Evolutionary conservation across 2,888 invertebrate species (phyloP), one percentile per base, ranked within the genome.

Genomic region (Morpho helenor): DNA sequence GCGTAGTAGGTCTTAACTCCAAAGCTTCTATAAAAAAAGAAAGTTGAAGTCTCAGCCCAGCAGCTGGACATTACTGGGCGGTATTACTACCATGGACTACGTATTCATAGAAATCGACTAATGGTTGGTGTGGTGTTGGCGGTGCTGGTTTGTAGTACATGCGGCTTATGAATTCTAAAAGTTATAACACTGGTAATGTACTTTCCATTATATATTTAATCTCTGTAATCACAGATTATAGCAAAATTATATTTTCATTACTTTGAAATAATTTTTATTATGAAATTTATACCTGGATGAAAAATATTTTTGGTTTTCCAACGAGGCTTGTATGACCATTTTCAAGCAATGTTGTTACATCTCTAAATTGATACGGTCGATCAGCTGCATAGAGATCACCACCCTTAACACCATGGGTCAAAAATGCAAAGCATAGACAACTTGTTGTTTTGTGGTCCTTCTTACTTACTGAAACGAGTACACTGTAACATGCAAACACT

Each of bases 281-380:
- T 16, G 16, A 31, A 49, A 40, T 7, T 16, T 39, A 8, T 46
- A 79, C 80, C 76, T 84, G 83, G 40, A 85, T 66, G 47, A 85
- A 76, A 57, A 84, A 77, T 44, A 85, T 65, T 57, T 85, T 85
- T 3, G 85, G 85, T 47, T 79, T 82, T 42, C 73, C 76, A 2
- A 76, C 72, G 31, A 82, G 69, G 1, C 71, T 68, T 8, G 60
- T 56, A 55, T 77, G 67, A 0, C 68, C 68, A 31, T 70, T 65
- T 61, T 79, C 77, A 46, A 84, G 71, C 45, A 71, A 65, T 50
- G 54, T 54, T 7, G 74, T 68, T 3, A 84, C 61, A 40, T 83
- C 82, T 23, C 45, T 63, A 2, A 84, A 62, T 5, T 70, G 59
- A 61, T 84, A 84, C 0, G 79, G 73, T 40, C 75, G 69, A 60